A percentile compares a stretch with the other conserved stretches of the same genome.
Evolutionary conservation across 2,888 invertebrate species (phyloP).

Genomic region (Himalopsyche japonica): DNA sequence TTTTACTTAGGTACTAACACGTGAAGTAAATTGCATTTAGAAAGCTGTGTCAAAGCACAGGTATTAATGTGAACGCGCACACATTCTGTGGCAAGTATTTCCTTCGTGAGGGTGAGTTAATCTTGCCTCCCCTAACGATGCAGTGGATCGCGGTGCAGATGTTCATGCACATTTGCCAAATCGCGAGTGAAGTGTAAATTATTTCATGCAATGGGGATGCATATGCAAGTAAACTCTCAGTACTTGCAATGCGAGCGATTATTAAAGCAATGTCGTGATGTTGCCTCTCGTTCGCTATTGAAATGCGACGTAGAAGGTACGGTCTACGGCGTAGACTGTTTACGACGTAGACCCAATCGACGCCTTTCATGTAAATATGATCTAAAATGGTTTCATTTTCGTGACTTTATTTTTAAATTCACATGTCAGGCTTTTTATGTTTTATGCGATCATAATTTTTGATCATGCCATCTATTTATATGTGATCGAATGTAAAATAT

Average conservation of each 20-base stretch:
- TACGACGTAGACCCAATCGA: too few relatives aligned
- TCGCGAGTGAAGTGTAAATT: constrained; percentile 33
- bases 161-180: constrained; percentile 29
- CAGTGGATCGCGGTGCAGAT: constrained; percentile 26
- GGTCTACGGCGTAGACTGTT: neutral
- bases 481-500: too few relatives aligned
- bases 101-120: constrained; percentile 1
- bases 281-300: neutral
- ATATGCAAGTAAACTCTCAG: neutral
- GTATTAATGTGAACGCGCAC: neutral
- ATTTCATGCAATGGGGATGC: constrained; percentile 21
- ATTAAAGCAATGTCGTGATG: neutral
- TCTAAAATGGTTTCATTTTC: too few relatives aligned
- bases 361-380: too few relatives aligned
- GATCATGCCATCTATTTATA: too few relatives aligned
- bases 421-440: too few relatives aligned
- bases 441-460: too few relatives aligned
- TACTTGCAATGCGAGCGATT: neutral
- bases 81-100: neutral
- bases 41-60: neutral
- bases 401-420: too few relatives aligned
- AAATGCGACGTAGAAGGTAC: neutral
- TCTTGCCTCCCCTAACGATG: constrained; percentile 7
- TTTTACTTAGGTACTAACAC: neutral
- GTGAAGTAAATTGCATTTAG: neutral